These are phyloP conservation scores for Tauraco erythrolophus DNA, from an alignment of 2,113 vertebrate genomes.

Conservation along the genomic window DNA sequence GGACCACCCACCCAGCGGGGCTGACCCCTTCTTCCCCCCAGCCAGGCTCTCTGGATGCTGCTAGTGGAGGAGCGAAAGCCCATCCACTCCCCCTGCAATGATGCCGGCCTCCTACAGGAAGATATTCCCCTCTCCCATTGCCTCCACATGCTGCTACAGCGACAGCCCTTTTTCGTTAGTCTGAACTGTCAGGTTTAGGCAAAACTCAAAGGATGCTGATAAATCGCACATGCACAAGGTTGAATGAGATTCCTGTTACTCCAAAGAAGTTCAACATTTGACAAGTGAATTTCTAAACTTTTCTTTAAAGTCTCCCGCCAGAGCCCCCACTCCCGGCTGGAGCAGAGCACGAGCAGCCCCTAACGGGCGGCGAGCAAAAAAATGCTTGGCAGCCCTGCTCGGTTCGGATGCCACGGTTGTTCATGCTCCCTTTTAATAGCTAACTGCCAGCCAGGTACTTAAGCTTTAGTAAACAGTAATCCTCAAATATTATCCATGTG, in stretches of 20 bases:
- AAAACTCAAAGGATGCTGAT: neutral
- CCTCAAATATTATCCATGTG: neutral
- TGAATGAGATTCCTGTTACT: neutral
- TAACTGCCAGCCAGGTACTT: neutral
- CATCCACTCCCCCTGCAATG: accelerated
- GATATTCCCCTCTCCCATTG: accelerated
- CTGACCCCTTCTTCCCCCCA: neutral
- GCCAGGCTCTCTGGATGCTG: neutral
- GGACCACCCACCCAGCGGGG: accelerated
- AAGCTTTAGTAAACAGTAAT: neutral
- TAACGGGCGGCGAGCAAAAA: neutral
- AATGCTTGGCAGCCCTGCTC: accelerated
- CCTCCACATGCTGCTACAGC: accelerated
- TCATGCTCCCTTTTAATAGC: neutral
- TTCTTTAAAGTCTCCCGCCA: too few species aligned
- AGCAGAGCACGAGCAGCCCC: neutral
- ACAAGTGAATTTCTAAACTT: neutral
- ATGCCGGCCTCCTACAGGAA: accelerated
- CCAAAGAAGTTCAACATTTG: neutral
- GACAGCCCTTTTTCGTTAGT: neutral
- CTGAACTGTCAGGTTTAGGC: neutral
- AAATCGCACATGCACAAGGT: accelerated
- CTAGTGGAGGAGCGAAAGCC: neutral
- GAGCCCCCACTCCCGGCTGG: accelerated
- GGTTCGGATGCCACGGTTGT: accelerated